Percentiles rank a stretch among this genome's conserved stretches.
phyloP scores from a whole-genome alignment of 2,888 invertebrate species.

The Orchestes rusci region DNA sequence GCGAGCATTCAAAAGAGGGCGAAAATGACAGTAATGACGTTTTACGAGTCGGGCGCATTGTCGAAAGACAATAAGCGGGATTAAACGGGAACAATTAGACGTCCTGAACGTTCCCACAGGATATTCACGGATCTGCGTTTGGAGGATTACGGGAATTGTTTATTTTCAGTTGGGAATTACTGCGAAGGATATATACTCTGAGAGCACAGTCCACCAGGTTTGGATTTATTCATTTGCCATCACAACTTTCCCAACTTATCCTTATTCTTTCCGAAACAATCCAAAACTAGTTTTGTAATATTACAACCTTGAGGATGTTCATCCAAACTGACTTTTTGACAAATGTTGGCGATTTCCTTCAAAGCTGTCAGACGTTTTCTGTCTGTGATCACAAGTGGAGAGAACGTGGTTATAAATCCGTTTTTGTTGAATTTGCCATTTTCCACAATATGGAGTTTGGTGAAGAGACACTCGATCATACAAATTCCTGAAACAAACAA shows the following conservation, averaged over 20 bases:
- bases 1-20: too few species aligned
- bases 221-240: slow-evolving; percentile 16
- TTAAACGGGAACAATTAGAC: slow-evolving; percentile 43
- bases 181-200: too few species aligned
- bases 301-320: slow-evolving; percentile 32
- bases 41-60: slow-evolving; percentile 38
- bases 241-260: slow-evolving; percentile 26
- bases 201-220: slow-evolving; percentile 15
- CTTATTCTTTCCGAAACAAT: slow-evolving; percentile 34
- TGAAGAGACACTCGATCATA: slow-evolving; percentile 39
- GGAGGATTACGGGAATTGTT: too few species aligned
- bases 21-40: slow-evolving; percentile 36
- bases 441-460: slow-evolving; percentile 35
- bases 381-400: slow-evolving; percentile 34
- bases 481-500: slow-evolving; percentile 31
- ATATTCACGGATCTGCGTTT: slow-evolving; percentile 40
- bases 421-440: slow-evolving; percentile 37
- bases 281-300: slow-evolving; percentile 32
- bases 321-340: slow-evolving; percentile 32
- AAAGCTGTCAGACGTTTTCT: slow-evolving; percentile 31
- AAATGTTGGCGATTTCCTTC: slow-evolving; percentile 33
- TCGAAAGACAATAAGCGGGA: slow-evolving; percentile 44
- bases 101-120: slow-evolving; percentile 41
- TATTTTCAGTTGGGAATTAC: too few species aligned
- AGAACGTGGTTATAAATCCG: slow-evolving; percentile 35